Conservation (phyloP, 2,113 vertebrate genomes). For the Leuciscus idus region DNA sequence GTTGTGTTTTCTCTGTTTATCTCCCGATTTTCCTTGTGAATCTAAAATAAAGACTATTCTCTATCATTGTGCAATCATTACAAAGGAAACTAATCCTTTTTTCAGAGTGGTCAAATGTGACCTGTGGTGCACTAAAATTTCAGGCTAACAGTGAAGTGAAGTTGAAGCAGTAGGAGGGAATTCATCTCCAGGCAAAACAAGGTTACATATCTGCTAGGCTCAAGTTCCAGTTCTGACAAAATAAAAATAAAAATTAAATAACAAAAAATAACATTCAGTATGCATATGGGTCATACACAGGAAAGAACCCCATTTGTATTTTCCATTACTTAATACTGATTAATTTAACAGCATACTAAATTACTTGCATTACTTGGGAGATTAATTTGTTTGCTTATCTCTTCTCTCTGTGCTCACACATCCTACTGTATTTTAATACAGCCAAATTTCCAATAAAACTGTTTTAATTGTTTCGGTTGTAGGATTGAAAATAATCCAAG, state of each 20-base stretch:
- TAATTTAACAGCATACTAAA: neutral
- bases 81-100: conserved; percentile 47
- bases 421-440: too few species aligned
- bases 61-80: too few species aligned
- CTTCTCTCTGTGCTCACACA: too few species aligned
- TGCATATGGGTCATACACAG: neutral
- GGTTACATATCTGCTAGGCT: neutral
- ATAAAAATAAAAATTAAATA: neutral
- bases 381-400: neutral
- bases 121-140: neutral
- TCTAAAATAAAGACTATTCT: too few species aligned
- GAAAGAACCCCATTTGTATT: neutral
- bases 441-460: too few species aligned
- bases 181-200: neutral
- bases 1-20: too few species aligned
- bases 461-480: too few species aligned
- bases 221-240: neutral
- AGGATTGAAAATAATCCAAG: too few species aligned
- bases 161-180: conserved; percentile 4
- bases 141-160: conserved; percentile 5
- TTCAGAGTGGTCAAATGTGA: conserved; percentile 43
- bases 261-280: neutral
- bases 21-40: too few species aligned
- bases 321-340: neutral
- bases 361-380: neutral